Conservation (phyloP, 1,140 invertebrate genomes). For the Nasonia vitripennis region DNA sequence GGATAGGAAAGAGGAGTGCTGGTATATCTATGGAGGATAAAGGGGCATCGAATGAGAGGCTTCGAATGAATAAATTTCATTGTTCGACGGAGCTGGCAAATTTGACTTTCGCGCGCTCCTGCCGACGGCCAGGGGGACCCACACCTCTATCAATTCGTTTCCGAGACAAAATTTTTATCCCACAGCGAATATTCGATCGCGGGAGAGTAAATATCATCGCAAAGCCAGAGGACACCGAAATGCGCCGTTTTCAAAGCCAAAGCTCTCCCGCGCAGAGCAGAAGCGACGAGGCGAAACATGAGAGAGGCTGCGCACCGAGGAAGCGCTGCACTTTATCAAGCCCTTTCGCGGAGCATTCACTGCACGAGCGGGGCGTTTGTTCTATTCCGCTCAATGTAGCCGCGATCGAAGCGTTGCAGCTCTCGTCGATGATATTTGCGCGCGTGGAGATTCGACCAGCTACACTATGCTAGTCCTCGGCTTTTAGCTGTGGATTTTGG, state of each 20-base stretch:
- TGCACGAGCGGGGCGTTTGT: not conserved
- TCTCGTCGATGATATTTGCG: constrained; percentile 29
- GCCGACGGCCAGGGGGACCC: not conserved
- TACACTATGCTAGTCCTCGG: not conserved
- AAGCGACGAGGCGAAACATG: not conserved
- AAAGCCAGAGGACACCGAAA: not conserved
- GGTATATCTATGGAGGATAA: not conserved
- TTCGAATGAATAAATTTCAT: constrained; percentile 29
- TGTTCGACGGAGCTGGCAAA: constrained; percentile 3
- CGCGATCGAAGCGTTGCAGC: not conserved
- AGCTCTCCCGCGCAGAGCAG: not conserved
- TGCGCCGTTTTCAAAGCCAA: not conserved
- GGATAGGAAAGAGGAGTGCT: not conserved
- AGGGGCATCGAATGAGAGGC: not conserved
- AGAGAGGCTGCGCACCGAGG: not conserved
- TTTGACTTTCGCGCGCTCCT: not conserved
- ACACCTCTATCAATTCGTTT: not conserved
- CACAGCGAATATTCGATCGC: too few species aligned
- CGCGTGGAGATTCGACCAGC: not conserved
- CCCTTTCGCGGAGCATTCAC: constrained; percentile 27
- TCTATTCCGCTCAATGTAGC: not conserved
- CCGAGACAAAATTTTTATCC: too few species aligned
- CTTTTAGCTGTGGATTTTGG: not conserved
- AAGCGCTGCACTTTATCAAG: constrained; percentile 45
- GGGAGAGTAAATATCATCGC: not conserved